A percentile compares a stretch with the other conserved stretches of the same genome.
These are phyloP conservation scores for Heterochromis multidens DNA, from an alignment of 2,113 vertebrate genomes.

Conservation along the genomic window DNA sequence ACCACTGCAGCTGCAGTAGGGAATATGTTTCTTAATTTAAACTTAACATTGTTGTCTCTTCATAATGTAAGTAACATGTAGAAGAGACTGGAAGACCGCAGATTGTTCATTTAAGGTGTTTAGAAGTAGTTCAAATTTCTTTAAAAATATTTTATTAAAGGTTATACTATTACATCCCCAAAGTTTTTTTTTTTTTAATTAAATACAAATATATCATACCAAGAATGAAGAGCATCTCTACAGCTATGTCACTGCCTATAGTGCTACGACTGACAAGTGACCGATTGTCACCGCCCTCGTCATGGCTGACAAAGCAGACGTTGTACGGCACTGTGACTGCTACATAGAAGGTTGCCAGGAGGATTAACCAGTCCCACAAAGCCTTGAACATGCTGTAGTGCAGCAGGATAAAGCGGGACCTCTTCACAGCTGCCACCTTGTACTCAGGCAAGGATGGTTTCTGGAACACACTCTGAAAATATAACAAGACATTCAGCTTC, in stretches of 20 bases:
- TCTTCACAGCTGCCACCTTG: conserved; percentile 93
- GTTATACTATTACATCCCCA: background rate
- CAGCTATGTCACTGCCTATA: conserved; percentile 88
- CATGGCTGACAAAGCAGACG: conserved; percentile 87
- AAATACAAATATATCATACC: conserved; percentile 70
- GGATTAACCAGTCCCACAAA: conserved; percentile 94
- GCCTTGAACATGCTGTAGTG: conserved; percentile 97
- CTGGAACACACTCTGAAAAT: conserved; percentile 85
- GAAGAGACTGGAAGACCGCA: background rate
- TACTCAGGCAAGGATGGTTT: conserved; percentile 90
- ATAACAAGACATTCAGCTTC: background rate
- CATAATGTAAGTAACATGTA: background rate
- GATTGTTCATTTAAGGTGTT: background rate
- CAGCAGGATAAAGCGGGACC: conserved; percentile 92
- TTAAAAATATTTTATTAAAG: background rate
- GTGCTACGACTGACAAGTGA: conserved; percentile 80
- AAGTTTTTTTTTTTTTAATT: background rate
- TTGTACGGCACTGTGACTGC: conserved; percentile 94
- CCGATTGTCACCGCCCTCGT: conserved; percentile 77
- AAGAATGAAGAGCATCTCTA: conserved; percentile 97
- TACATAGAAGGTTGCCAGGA: conserved; percentile 94
- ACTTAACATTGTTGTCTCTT: background rate
- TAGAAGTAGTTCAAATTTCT: background rate
- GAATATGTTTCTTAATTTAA: conserved; percentile 3
- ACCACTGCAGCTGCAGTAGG: conserved; percentile 16